Evolutionary conservation across 2,113 vertebrate species (phyloP).

Genomic region (Gallinago jamesoni): DNA sequence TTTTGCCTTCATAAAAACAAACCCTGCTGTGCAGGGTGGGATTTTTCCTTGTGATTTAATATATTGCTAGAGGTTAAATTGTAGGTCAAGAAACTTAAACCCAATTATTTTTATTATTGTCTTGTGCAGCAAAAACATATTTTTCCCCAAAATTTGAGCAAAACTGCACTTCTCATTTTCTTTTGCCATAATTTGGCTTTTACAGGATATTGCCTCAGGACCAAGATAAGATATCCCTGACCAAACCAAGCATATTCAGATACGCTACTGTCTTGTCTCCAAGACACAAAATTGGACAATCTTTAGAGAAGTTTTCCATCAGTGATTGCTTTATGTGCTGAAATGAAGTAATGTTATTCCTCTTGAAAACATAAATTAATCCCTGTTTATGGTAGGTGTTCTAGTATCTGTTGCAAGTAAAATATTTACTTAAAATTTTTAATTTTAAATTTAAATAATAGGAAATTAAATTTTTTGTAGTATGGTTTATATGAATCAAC

Average conservation of each 20-base stretch:
- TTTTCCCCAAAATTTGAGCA: rapidly evolving
- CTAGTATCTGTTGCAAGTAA: not conserved
- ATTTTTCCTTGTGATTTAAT: not conserved
- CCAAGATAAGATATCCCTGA: not conserved
- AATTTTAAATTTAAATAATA: not conserved
- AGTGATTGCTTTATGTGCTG: not conserved
- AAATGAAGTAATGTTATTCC: not conserved
- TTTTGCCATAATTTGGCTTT: not conserved
- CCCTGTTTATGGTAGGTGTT: not conserved
- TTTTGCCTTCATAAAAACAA: not conserved
- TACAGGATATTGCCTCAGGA: not conserved
- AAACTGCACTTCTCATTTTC: not conserved
- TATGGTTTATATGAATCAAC: not conserved
- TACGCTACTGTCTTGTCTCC: not conserved
- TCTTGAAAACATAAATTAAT: not conserved
- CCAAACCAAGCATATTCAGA: not conserved
- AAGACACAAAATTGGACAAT: not conserved
- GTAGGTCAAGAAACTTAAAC: not conserved
- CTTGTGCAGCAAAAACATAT: not conserved
- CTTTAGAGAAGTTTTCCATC: not conserved
- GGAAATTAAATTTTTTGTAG: not conserved
- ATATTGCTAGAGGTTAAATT: not conserved
- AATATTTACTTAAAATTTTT: not conserved
- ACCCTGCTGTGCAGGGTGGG: not conserved
- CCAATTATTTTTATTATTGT: not conserved